Conservation (phyloP, 2,797 vertebrate species). For the Microctenopoma lineatum region DNA sequence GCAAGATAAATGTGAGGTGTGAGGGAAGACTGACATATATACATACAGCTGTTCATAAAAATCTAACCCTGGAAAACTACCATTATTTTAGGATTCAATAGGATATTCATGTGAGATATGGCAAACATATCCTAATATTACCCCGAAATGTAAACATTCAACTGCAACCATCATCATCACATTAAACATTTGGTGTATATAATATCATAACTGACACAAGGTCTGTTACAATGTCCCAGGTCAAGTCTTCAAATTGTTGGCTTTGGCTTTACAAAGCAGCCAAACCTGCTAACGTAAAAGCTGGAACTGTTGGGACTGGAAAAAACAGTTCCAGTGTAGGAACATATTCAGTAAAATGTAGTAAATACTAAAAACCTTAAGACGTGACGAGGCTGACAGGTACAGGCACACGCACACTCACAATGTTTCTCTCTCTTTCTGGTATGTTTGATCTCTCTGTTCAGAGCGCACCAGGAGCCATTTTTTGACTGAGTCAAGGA, state of each 20-base stretch:
- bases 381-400: conserved; percentile 13
- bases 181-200: neutral
- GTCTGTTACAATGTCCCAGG: too few species aligned
- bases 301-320: too few species aligned
- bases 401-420: neutral
- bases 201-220: neutral
- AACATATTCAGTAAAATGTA: neutral
- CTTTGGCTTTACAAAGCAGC: neutral
- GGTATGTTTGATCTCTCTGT: conserved; percentile 55
- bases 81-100: neutral
- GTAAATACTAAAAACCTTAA: conserved; percentile 26
- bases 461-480: conserved; percentile 51
- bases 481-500: conserved; percentile 49
- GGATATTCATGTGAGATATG: neutral
- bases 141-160: neutral
- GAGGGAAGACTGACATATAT: neutral
- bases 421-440: conserved; percentile 9
- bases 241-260: too few species aligned
- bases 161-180: neutral
- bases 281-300: too few species aligned
- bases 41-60: neutral
- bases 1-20: neutral
- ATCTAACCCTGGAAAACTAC: neutral
- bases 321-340: conserved; percentile 6
- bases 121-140: neutral